Evolutionary conservation across 2,113 vertebrate species (phyloP), one percentile per base, ranked within the genome.

Genomic region (Sceloporus undulatus): DNA sequence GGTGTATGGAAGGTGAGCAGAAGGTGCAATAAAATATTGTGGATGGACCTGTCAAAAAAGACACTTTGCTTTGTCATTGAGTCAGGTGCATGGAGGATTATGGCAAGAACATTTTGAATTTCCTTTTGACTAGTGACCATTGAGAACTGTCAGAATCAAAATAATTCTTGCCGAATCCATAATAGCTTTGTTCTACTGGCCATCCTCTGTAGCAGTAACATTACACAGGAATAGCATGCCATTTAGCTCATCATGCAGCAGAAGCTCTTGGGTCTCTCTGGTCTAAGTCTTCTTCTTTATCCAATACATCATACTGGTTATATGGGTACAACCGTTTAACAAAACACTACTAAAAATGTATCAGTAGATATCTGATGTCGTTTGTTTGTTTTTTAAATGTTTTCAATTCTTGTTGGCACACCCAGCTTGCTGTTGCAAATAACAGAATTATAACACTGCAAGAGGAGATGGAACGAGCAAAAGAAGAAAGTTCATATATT

Each of bases 361-460:
- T 40, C 71, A 40, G 13, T 73, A 56, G n/a, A 75, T 75, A 5
- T 9, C 10, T n/a, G 25, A 74, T 34, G 34, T 34, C 34, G 34
- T 34, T 14, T 2, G 4, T 48, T 62, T 54, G 34, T 25, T 27
- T 59, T 75, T 77, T 76, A 42, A 34, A 65, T 27, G 23, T 5
- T 16, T 9, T 54, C 1, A n/a, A 14, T 8, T 77, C 88, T 74
- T 86, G 81, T 73, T 91, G 73, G 16, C 75, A 85, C 77, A 86
- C 59, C 3, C 92, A 99, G 99, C 98, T 99, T 42, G 99, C 99
- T 0, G 98, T 99, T 79, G 98, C 98, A 80, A 99, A 99, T 94
- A 99, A 99, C 95, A 96, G 98, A 95, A 99, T 99, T 94, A 99
- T 99, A 94, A 99, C 98, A 1, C 95, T 99, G 94, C 99, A 99